Conservation (phyloP, 2,888 invertebrate species). For the Gymnosoma rotundatum region DNA sequence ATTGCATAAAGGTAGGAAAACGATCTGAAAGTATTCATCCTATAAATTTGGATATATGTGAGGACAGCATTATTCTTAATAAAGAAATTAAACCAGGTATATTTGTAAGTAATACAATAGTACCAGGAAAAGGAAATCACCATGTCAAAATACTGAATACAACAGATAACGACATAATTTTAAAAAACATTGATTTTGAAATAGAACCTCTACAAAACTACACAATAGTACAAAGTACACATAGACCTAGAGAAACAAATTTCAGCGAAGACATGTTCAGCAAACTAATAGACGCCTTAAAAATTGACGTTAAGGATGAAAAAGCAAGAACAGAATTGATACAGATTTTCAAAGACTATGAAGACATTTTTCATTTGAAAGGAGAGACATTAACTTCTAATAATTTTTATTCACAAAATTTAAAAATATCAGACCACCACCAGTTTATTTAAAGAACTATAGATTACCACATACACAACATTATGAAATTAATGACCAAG, state of each 20-base stretch:
- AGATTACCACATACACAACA: background rate
- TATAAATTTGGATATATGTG: background rate
- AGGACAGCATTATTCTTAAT: conserved; percentile 5
- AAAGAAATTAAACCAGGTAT: background rate
- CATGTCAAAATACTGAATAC: background rate
- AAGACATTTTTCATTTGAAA: background rate
- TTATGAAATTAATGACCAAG: background rate
- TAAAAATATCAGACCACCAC: conserved; percentile 1
- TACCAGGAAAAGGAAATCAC: conserved; percentile 11
- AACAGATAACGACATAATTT: background rate
- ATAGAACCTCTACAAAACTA: background rate
- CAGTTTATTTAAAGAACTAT: background rate
- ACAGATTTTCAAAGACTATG: conserved; percentile 23
- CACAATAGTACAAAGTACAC: background rate
- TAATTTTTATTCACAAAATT: conserved; percentile 20
- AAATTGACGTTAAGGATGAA: no score
- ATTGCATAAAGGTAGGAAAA: background rate
- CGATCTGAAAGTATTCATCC: background rate
- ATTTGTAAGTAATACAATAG: background rate
- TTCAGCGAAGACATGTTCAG: background rate
- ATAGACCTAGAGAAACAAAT: background rate
- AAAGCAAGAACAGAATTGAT: background rate
- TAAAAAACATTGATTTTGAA: background rate
- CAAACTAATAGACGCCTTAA: no score
- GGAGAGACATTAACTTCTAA: background rate